phyloP scores from a whole-genome alignment of 2,888 invertebrate genomes.

The Macrostomum cliftonense region DNA sequence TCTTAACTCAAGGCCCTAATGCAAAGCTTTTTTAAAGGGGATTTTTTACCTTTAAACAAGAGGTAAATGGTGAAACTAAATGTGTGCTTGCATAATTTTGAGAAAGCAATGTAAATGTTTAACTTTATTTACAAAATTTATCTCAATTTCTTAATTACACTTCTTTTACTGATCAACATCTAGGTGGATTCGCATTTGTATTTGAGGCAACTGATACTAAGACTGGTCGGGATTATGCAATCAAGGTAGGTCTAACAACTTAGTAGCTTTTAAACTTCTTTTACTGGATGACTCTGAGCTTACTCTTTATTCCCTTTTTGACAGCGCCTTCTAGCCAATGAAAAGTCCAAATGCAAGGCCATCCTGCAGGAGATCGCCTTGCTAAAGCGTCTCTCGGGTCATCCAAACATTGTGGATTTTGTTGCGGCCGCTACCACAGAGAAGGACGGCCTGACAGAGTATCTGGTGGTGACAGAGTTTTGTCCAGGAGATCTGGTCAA shows the following conservation, averaged over 20 bases:
- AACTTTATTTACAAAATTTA: too few relatives aligned
- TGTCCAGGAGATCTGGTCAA: constrained; percentile 51
- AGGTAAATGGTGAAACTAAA: too few relatives aligned
- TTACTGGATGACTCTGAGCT: too few relatives aligned
- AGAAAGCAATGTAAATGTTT: too few relatives aligned
- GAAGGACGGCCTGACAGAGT: constrained; percentile 65
- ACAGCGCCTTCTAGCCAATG: constrained; percentile 39
- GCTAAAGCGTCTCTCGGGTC: constrained; percentile 65
- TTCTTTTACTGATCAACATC: too few relatives aligned
- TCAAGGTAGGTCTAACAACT: constrained; percentile 48
- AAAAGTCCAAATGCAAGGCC: constrained; percentile 35
- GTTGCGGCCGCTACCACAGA: constrained; percentile 62
- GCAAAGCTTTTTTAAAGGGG: too few relatives aligned
- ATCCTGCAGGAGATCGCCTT: constrained; percentile 38
- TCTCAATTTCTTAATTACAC: too few relatives aligned
- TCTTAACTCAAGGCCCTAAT: too few relatives aligned
- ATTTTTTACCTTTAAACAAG: too few relatives aligned
- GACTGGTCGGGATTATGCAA: constrained; percentile 68
- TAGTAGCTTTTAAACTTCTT: too few relatives aligned
- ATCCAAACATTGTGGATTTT: constrained; percentile 74
- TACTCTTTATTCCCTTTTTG: too few relatives aligned
- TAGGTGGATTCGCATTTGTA: constrained; percentile 87
- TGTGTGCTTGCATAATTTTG: too few relatives aligned
- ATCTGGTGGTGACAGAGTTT: constrained; percentile 71
- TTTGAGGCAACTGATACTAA: constrained; percentile 70